Conservation (phyloP, 1,140 invertebrate species). For the Frieseomelitta varia region DNA sequence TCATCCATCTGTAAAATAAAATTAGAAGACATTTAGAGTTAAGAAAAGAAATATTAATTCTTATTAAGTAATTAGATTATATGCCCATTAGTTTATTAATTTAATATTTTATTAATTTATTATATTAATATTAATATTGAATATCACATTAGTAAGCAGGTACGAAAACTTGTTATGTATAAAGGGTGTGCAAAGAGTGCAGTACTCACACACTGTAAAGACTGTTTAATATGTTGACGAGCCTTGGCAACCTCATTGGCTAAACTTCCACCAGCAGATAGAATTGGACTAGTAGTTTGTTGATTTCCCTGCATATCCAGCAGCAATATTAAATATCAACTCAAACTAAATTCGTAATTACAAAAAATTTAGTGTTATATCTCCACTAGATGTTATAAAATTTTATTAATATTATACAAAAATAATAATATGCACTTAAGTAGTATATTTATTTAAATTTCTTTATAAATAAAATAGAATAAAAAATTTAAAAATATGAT, state of each 20-base stretch:
- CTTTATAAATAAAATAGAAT: background rate
- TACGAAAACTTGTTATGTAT: constrained; percentile 57
- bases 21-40: background rate
- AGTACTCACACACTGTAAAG: constrained; percentile 84
- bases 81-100: constrained; percentile 26
- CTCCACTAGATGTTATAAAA: constrained; percentile 55
- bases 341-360: constrained; percentile 66
- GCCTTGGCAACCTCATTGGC: constrained; percentile 83
- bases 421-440: background rate
- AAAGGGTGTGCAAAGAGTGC: constrained; percentile 65
- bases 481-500: background rate
- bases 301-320: constrained; percentile 73
- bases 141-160: constrained; percentile 63
- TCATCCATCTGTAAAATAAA: constrained; percentile 76
- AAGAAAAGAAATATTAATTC: background rate
- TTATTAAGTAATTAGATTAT: constrained; percentile 32
- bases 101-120: too few species aligned
- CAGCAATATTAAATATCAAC: constrained; percentile 75
- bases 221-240: constrained; percentile 83
- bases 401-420: constrained; percentile 14
- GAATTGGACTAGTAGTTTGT: constrained; percentile 72
- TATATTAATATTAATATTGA: constrained; percentile 39
- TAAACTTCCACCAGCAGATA: constrained; percentile 80
- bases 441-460: background rate
- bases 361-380: constrained; percentile 56